Conservation (phyloP, 1,140 invertebrate species). For the Pentalonia nigronervosa region DNA sequence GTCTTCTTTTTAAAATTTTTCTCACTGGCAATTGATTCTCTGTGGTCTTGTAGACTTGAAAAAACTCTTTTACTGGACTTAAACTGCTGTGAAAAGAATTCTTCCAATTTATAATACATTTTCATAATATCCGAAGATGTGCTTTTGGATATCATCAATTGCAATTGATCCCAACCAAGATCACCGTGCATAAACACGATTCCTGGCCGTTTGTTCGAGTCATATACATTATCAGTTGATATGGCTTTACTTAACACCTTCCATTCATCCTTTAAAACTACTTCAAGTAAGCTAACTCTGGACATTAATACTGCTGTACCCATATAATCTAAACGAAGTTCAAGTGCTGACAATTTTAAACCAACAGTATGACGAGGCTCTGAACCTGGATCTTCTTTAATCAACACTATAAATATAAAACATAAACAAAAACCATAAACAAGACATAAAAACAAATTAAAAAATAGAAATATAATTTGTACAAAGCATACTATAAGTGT, state of each 20-base stretch:
- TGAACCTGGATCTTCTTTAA: slow-evolving; percentile 86
- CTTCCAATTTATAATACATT: slow-evolving; percentile 95
- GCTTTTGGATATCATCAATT: slow-evolving; percentile 94
- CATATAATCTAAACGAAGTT: slow-evolving; percentile 94
- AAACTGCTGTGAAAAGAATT: slow-evolving; percentile 96
- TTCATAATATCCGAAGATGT: slow-evolving; percentile 95
- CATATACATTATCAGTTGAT: slow-evolving; percentile 66
- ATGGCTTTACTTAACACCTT: slow-evolving; percentile 65
- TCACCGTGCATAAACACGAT: slow-evolving; percentile 93
- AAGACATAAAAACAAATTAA: not conserved
- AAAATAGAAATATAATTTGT: slow-evolving; percentile 21
- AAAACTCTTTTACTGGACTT: slow-evolving; percentile 91
- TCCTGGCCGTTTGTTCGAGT: slow-evolving; percentile 76
- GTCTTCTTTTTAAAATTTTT: slow-evolving; percentile 44
- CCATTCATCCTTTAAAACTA: slow-evolving; percentile 86
- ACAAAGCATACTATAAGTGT: slow-evolving; percentile 78
- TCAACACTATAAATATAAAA: slow-evolving; percentile 71
- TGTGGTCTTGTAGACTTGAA: slow-evolving; percentile 73
- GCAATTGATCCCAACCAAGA: slow-evolving; percentile 92
- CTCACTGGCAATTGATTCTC: slow-evolving; percentile 37
- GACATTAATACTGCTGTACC: slow-evolving; percentile 92
- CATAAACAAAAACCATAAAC: not conserved
- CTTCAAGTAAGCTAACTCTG: slow-evolving; percentile 81
- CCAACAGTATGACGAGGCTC: slow-evolving; percentile 89
- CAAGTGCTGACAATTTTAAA: slow-evolving; percentile 83